Conservation (phyloP, 2,797 vertebrate genomes). For the Crenuchus spilurus region DNA sequence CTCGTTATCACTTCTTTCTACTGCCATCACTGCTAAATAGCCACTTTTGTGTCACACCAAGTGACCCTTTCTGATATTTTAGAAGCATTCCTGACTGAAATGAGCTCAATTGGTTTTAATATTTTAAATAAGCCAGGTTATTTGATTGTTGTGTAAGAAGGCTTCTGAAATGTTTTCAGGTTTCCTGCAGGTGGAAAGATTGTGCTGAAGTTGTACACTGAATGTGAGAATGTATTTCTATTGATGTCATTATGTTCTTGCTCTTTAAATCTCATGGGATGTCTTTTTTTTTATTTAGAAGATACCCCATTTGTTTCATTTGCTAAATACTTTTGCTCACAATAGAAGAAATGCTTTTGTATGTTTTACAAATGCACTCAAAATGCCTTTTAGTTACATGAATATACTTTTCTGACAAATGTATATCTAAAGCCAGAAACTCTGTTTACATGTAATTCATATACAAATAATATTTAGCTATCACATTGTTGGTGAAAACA, state of each 20-base stretch:
- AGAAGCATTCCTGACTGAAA: not conserved
- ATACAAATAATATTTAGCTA: too few relatives aligned
- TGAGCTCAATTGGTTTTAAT: too few relatives aligned
- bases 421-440: too few relatives aligned
- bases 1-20: conserved; percentile 6
- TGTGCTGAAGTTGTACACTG: not conserved
- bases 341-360: not conserved
- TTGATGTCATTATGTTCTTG: not conserved
- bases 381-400: too few relatives aligned
- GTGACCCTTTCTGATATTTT: not conserved
- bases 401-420: too few relatives aligned
- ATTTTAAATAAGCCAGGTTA: too few relatives aligned
- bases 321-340: not conserved
- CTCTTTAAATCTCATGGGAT: not conserved
- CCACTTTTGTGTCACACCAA: not conserved
- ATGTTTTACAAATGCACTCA: not conserved
- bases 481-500: not conserved
- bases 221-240: not conserved
- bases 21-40: conserved; percentile 7
- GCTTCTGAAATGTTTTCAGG: not conserved
- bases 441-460: too few relatives aligned
- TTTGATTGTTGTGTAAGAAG: too few relatives aligned
- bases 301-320: not conserved
- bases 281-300: not conserved
- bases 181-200: not conserved